Base-by-base conservation (phyloP, 2,888 invertebrate species). In the Stomorhina lunata region DNA sequence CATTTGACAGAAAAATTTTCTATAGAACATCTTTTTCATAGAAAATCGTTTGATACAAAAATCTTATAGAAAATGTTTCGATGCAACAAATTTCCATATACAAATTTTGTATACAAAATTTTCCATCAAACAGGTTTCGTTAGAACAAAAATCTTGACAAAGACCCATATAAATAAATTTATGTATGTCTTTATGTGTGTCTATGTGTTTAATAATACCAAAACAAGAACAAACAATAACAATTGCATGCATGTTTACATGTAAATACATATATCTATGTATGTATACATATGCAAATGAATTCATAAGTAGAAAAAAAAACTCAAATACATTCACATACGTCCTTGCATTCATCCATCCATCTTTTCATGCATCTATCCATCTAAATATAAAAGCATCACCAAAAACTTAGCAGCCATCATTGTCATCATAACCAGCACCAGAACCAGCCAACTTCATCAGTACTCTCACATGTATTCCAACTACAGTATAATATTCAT, bases 381-480 rank as follows among this genome's bases (percentile, higher is more conserved):
- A 50, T 61, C 25, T 61, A 43, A 27, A 75, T 37, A 76, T 55
- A 57, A 22, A 29, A 50, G 10, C 22, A 17, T 45, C 37, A 77
- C 59, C 68, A 77, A 77, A 81, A 73, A 72, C 55, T 68, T 37
- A 78, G 22, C 72, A 73, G 45, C 55, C 77, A 68, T 63, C 77
- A 81, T 71, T 22, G 59, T 71, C 71, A 37, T 63, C 63, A 65
- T 34, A 27, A 29, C 15, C 40, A 61, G 27, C 37, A 34, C 34
- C 45, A 48, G 27, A 17, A 45, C n/a, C 55, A 69, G 37, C 27
- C 66, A 25, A 66, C 73, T 34, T 61, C 55, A 68, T 50, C 27
- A 71, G 7, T n/a, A 17, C 66, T 50, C 68, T 25, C 32, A 53
- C 53, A n/a, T 29, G 7, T n/a, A 27, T 7, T 22, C 57, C 45